Percentiles rank a stretch among this genome's conserved stretches.
phyloP scores from a whole-genome alignment of 2,888 invertebrate genomes.

The Phlogophora meticulosa region DNA sequence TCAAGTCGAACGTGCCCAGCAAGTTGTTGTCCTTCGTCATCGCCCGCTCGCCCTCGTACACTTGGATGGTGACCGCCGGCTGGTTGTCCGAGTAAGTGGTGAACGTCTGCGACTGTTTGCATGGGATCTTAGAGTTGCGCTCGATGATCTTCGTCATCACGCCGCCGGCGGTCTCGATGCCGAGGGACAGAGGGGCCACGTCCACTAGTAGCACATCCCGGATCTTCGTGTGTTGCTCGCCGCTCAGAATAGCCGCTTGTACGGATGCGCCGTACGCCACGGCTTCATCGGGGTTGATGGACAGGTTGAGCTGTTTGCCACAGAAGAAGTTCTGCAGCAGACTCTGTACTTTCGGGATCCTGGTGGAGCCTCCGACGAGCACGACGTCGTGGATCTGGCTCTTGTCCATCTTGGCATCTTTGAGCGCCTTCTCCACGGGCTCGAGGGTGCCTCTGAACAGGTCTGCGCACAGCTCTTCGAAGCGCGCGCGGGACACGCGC shows the following conservation, averaged over 20 bases:
- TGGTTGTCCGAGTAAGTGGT: constrained; percentile 96
- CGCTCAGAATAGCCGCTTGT: constrained; percentile 94
- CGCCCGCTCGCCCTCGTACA: constrained; percentile 94
- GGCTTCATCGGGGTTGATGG: constrained; percentile 95
- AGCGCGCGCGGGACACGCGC: constrained; percentile 93
- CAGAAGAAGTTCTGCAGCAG: constrained; percentile 94
- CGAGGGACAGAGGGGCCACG: constrained; percentile 92
- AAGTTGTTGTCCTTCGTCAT: constrained; percentile 95
- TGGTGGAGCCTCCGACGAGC: constrained; percentile 95
- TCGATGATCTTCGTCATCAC: constrained; percentile 95
- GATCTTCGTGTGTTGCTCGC: constrained; percentile 94
- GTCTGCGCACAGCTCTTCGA: constrained; percentile 94
- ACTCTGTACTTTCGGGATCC: constrained; percentile 95
- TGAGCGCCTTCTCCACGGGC: constrained; percentile 95
- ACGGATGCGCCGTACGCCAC: constrained; percentile 95
- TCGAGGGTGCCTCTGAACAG: constrained; percentile 94
- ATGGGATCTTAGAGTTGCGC: constrained; percentile 93
- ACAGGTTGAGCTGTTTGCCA: constrained; percentile 93
- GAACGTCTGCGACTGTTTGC: constrained; percentile 94
- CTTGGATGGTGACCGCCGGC: constrained; percentile 94
- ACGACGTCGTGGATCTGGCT: constrained; percentile 94
- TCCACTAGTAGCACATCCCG: constrained; percentile 92
- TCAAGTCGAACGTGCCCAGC: constrained; percentile 92
- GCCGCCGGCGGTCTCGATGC: constrained; percentile 95
- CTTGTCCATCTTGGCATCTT: constrained; percentile 95